phyloP scores from a whole-genome alignment of 2,797 vertebrate species.

The Chaunax sp. region DNA sequence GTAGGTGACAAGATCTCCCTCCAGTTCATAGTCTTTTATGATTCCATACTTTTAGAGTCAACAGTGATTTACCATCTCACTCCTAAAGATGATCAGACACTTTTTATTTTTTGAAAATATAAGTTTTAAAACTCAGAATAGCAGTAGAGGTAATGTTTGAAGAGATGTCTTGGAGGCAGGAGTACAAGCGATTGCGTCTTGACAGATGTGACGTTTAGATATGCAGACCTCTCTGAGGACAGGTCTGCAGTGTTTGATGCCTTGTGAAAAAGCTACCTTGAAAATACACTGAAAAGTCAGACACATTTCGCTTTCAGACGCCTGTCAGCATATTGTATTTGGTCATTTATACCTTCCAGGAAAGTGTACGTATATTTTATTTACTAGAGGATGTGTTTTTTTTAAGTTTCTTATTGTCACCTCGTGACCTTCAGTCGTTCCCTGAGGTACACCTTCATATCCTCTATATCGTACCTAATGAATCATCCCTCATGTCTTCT shows the following conservation, averaged over 20 bases:
- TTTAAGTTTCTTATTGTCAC: conserved; percentile 34
- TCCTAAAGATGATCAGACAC: conserved; percentile 20
- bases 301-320: conserved; percentile 63
- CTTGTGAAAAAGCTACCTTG: conserved; percentile 55
- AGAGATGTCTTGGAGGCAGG: conserved; percentile 16
- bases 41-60: no score
- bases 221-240: conserved; percentile 38
- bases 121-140: no score
- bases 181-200: conserved; percentile 30
- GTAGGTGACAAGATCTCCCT: no score
- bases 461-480: conserved; percentile 61
- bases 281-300: conserved; percentile 50
- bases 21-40: no score
- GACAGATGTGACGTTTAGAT: conserved; percentile 39
- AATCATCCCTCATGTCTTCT: conserved; percentile 62
- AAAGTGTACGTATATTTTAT: no score
- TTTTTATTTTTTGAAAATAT: conserved; percentile 18
- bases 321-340: no score
- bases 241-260: conserved; percentile 47
- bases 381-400: conserved; percentile 32
- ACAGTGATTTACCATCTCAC: no score
- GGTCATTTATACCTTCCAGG: no score
- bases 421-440: conserved; percentile 58
- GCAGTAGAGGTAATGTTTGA: conserved; percentile 18
- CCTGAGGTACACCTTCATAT: conserved; percentile 27